Evolutionary conservation across 1,140 invertebrate genomes (phyloP), one percentile per base, ranked within the genome.

Genomic region (Apis dorsata): DNA sequence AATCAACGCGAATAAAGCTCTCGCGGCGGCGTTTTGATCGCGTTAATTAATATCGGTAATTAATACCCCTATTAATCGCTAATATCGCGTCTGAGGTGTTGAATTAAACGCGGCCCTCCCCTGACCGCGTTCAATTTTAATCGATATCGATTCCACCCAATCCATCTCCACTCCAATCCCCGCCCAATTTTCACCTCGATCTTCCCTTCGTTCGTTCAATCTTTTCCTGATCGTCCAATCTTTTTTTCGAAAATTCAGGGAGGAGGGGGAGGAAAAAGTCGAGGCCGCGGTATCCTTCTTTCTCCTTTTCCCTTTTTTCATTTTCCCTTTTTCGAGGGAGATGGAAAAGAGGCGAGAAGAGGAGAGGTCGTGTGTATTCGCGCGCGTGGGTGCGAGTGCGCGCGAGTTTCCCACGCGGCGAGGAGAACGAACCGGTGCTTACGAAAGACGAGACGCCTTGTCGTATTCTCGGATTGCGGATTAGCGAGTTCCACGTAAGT

Each of bases 401-500:
- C 63, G 70, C 12, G 15, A 44, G 34, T 10, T 86, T 86, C 85
- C 85, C 85, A 86, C 85, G 84, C 79, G 72, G 34, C 69, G 49
- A 63, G 59, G 15, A 55, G 17, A 77, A 73, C 78, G 59, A 44
- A 80, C 78, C 59, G 78, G 59, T 77, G 72, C 84, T 86, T 86
- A 81, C 84, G 85, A 86, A 86, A 86, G 79, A 78, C 69, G 84
- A 86, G 57, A 83, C 71, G 78, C 15, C 59, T 63, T 17, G 79
- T 77, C 69, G 83, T 69, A 55, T 55, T 65, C 74, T 77, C 62
- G n/a, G 74, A 65, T 34, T 44, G 78, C 57, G 68, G 78, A 80
- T 73, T 53, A 72, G 55, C 76, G 66, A 70, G 77, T 51, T 49
- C 7, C 78, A 19, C 55, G 55, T 60, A 60, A 72, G 44, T 44